These are phyloP conservation scores for Bos javanicus DNA, from an alignment of 2,113 vertebrate genomes.

Conservation along the genomic window DNA sequence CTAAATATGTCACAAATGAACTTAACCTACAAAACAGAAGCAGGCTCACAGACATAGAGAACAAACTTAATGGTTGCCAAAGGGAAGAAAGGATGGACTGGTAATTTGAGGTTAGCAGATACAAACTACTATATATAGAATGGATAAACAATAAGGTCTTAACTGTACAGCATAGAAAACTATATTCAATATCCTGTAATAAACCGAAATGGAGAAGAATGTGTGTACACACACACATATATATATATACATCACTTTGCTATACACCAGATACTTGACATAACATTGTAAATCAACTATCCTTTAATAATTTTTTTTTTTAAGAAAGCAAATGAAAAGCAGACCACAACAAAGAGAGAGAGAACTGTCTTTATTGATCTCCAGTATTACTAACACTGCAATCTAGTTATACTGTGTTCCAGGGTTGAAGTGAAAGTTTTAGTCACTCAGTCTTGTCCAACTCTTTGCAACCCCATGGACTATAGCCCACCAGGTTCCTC, in stretches of 20 bases:
- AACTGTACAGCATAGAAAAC: not conserved
- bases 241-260: not conserved
- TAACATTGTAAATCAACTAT: not conserved
- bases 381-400: not conserved
- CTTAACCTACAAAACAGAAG: not conserved
- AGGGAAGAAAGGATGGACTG: not conserved
- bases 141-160: not conserved
- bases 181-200: not conserved
- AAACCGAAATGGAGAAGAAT: not conserved
- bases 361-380: not conserved
- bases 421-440: not conserved
- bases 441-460: not conserved
- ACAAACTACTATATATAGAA: not conserved
- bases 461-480: not conserved
- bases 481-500: not conserved
- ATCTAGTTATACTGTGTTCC: not conserved
- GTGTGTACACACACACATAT: rapidly evolving
- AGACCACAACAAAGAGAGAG: not conserved
- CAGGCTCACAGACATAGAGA: not conserved
- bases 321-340: not conserved
- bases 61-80: not conserved
- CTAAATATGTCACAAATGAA: not conserved
- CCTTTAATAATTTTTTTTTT: not conserved
- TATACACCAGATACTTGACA: not conserved
- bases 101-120: not conserved